Evolutionary conservation across 2,797 vertebrate genomes (phyloP).

Genomic region (Petrocephalus sullivani): DNA sequence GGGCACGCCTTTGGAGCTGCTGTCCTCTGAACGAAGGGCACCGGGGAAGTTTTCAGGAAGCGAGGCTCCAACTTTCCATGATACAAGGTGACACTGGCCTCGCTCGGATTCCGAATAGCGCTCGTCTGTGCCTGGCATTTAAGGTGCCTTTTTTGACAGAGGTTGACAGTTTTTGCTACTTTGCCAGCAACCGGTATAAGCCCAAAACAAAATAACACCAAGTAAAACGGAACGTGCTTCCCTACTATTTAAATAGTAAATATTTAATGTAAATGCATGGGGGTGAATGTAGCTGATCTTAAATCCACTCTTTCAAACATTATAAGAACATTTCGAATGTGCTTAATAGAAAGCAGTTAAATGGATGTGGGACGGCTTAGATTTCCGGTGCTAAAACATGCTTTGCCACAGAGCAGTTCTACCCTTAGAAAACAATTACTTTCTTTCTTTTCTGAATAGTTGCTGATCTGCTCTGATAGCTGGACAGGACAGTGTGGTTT

Average conservation of each 20-base stretch:
- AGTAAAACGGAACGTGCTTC: neutral
- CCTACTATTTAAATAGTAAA: neutral
- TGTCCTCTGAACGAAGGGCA: conserved; percentile 5
- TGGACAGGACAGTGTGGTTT: neutral
- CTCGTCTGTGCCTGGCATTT: conserved; percentile 11
- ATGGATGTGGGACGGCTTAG: neutral
- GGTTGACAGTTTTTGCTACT: neutral
- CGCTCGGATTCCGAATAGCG: conserved; percentile 8
- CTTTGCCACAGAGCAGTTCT: neutral
- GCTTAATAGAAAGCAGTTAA: neutral
- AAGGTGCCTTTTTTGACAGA: neutral
- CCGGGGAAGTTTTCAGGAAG: neutral
- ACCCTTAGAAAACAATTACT: neutral
- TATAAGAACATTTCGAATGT: neutral
- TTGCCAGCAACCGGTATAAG: neutral
- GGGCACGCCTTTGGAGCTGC: conserved; percentile 6
- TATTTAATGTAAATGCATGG: neutral
- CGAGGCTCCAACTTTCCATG: neutral
- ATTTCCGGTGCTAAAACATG: neutral
- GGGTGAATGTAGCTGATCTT: neutral
- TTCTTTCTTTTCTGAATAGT: neutral
- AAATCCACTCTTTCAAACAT: neutral
- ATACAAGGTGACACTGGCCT: neutral
- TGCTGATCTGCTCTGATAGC: neutral
- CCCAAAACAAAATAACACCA: neutral